These are phyloP conservation scores for Furnarius figulus DNA, from an alignment of 2,113 vertebrate genomes.

Conservation along the genomic window DNA sequence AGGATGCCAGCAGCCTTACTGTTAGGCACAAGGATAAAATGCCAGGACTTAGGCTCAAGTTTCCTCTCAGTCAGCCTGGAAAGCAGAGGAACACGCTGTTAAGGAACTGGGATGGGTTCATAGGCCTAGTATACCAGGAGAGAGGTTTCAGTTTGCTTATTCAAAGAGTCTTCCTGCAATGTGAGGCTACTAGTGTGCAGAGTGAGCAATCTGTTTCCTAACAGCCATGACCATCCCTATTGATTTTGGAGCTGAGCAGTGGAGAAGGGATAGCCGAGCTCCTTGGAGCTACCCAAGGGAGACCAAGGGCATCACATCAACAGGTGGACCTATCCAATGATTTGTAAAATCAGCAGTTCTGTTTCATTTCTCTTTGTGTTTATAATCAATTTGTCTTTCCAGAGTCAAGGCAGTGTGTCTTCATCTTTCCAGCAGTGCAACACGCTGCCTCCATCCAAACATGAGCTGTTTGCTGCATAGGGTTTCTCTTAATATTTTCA, in stretches of 20 bases:
- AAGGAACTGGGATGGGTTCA: background rate
- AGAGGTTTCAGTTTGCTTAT: background rate
- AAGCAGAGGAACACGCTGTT: background rate
- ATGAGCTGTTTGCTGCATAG: background rate
- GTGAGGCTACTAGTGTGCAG: background rate
- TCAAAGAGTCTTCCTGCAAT: background rate
- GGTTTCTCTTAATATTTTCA: background rate
- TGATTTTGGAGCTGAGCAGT: background rate
- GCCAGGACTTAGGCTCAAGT: background rate
- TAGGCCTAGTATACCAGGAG: background rate
- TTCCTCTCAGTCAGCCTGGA: background rate
- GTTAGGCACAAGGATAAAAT: background rate
- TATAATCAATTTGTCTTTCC: background rate
- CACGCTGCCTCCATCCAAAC: background rate
- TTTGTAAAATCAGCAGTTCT: background rate
- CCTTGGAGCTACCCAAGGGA: background rate
- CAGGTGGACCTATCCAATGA: background rate
- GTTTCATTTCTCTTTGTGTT: background rate
- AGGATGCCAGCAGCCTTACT: background rate
- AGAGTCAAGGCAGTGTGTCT: background rate
- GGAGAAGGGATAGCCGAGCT: background rate
- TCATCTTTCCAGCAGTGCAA: background rate
- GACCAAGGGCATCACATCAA: background rate
- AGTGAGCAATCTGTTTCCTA: rapidly evolving
- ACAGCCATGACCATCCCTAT: background rate